Base-by-base conservation (phyloP, 2,113 vertebrate species). In the Crotalus viridis region DNA sequence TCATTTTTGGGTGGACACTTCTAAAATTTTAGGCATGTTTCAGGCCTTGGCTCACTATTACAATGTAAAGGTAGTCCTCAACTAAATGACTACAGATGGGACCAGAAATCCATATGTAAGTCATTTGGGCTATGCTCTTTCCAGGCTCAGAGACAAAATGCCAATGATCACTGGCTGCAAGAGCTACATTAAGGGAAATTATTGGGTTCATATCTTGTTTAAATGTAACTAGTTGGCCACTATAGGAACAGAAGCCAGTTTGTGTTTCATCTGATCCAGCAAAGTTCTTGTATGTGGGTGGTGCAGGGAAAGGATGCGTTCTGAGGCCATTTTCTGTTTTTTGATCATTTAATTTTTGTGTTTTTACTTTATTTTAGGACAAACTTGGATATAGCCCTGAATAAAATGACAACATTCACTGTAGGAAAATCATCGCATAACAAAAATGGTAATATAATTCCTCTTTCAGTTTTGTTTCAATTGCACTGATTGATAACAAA, bases 341-440 rank as follows among this genome's bases (percentile, higher is more conserved):
- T 86, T 51, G 21, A 69, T 21, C 39, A 6, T 64, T 91, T 85
- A 33, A 28, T 54, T 39, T 33, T 10, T 43, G 15, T 15, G 8
- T 10, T 61, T 0, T 0, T 26, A 0, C 92, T 96, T 96, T 89
- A 52, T 95, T 96, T 92, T 48, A 97, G 97, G 88, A 94, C 43
- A 81, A 39, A 81, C 0, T 3, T 3, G 89, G 39, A 91, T 64
- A 1, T 0, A 12, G 3, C 57, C 8, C 17, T 3, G 85, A 93
- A 89, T 57, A 93, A 92, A 57, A 98, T 98, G 97, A 97, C 98
- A 28, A 93, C 92, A 86, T 96, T 96, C 94, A 88, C 94, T 91
- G 87, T 91, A 87, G 96, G 89, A 85, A 97, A 97, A 94, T 61
- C 92, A 24, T 64, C 96, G 94, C 33, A 96, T 0, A 69, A 81